Conservation (phyloP, 2,888 invertebrate genomes). For the Griposia aprilina region DNA sequence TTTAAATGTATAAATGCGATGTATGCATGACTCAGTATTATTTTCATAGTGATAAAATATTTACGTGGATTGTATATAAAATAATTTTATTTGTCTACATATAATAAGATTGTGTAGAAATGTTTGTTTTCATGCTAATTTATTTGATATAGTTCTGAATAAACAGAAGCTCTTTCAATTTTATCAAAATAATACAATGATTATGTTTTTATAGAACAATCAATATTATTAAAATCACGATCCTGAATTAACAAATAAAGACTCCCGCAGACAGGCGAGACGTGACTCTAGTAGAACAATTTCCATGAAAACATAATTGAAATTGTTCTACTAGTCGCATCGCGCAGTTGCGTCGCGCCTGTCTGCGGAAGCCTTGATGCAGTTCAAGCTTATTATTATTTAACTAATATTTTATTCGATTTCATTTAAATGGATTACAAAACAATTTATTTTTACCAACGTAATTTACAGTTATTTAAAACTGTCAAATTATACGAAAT, state of each 20-base stretch:
- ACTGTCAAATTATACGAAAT: slow-evolving; percentile 14
- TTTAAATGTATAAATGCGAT: slow-evolving; percentile 44
- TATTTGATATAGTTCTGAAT: slow-evolving; percentile 5
- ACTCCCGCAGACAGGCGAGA: too few relatives aligned
- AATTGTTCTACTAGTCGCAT: too few relatives aligned
- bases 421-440: background rate
- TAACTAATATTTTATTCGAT: background rate
- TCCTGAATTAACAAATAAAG: background rate
- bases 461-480: slow-evolving; percentile 1
- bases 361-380: too few relatives aligned
- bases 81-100: slow-evolving; percentile 44
- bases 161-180: slow-evolving; percentile 13
- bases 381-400: background rate
- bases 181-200: background rate
- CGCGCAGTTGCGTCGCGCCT: too few relatives aligned
- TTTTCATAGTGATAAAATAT: slow-evolving; percentile 66
- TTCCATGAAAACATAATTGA: too few relatives aligned
- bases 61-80: slow-evolving; percentile 51
- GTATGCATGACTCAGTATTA: slow-evolving; percentile 78
- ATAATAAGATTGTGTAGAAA: slow-evolving; percentile 29
- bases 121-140: slow-evolving; percentile 11
- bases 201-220: background rate
- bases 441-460: background rate
- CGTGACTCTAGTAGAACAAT: too few relatives aligned
- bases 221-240: background rate